Evolutionary conservation across 2,888 invertebrate species (phyloP).

Genomic region (Hemithea aestivaria): DNA sequence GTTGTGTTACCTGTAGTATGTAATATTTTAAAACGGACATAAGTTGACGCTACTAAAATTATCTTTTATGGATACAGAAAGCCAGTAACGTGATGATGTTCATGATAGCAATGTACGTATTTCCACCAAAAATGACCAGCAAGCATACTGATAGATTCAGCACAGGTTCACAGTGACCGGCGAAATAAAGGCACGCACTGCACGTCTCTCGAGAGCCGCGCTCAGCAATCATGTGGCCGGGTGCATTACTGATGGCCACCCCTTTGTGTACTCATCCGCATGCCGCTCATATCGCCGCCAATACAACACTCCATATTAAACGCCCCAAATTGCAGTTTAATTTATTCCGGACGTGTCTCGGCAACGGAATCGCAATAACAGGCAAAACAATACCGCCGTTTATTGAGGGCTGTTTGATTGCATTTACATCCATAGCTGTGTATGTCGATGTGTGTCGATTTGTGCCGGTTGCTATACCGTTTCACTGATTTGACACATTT

Average conservation of each 20-base stretch:
- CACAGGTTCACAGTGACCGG: constrained; percentile 24
- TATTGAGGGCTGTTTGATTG: constrained; percentile 61
- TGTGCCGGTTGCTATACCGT: too few relatives aligned
- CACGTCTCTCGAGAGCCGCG: constrained; percentile 40
- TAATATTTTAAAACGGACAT: too few relatives aligned
- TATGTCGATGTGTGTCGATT: too few relatives aligned
- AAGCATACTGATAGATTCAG: too few relatives aligned
- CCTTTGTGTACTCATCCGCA: constrained; percentile 73
- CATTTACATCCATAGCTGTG: constrained; percentile 41
- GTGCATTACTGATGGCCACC: constrained; percentile 57
- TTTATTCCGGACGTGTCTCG: constrained; percentile 77
- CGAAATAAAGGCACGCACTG: constrained; percentile 31
- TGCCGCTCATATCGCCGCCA: constrained; percentile 67
- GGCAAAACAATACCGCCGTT: constrained; percentile 68
- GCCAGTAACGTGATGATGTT: too few relatives aligned
- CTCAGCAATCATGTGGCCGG: constrained; percentile 55
- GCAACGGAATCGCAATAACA: constrained; percentile 76
- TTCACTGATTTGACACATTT: too few relatives aligned
- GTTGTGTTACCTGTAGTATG: too few relatives aligned
- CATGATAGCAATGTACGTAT: too few relatives aligned
- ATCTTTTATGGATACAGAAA: too few relatives aligned
- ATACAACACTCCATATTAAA: constrained; percentile 76
- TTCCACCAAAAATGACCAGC: too few relatives aligned
- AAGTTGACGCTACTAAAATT: too few relatives aligned
- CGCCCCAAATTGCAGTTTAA: constrained; percentile 76